Percentiles rank a stretch among this genome's conserved stretches.
Conservation (phyloP, 2,113 vertebrate genomes). For the Irena cyanogastra region DNA sequence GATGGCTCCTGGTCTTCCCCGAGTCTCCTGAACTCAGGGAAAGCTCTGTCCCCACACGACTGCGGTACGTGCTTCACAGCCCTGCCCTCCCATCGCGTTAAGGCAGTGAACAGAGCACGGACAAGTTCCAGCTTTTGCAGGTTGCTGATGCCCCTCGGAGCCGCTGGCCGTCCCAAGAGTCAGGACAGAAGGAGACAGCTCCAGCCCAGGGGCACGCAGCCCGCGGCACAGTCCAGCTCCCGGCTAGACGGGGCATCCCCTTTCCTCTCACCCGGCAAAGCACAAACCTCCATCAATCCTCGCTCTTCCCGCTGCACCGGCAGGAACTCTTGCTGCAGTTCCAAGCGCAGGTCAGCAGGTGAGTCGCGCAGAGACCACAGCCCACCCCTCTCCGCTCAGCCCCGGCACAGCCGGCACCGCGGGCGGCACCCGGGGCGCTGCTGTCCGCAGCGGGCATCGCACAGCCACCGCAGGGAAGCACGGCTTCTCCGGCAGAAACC, state of each 20-base stretch:
- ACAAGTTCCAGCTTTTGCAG: neutral
- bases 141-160: neutral
- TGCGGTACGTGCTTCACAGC: fast-evolving
- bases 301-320: neutral
- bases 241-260: too few relatives aligned
- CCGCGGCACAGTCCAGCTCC: neutral
- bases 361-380: neutral
- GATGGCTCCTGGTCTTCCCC: neutral
- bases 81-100: neutral
- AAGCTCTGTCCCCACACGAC: neutral
- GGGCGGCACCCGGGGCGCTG: neutral
- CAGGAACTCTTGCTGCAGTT: fast-evolving
- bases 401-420: neutral
- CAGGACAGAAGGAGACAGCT: neutral
- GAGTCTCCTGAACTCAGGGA: neutral
- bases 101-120: neutral
- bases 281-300: neutral
- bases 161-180: fast-evolving
- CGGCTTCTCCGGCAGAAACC: neutral
- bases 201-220: neutral
- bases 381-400: neutral
- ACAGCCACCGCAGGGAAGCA: neutral
- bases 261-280: neutral
- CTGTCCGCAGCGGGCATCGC: neutral
- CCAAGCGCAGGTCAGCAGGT: neutral